These are phyloP conservation scores for Sepiola atlantica DNA, from an alignment of 2,888 invertebrate species.

Conservation along the genomic window DNA sequence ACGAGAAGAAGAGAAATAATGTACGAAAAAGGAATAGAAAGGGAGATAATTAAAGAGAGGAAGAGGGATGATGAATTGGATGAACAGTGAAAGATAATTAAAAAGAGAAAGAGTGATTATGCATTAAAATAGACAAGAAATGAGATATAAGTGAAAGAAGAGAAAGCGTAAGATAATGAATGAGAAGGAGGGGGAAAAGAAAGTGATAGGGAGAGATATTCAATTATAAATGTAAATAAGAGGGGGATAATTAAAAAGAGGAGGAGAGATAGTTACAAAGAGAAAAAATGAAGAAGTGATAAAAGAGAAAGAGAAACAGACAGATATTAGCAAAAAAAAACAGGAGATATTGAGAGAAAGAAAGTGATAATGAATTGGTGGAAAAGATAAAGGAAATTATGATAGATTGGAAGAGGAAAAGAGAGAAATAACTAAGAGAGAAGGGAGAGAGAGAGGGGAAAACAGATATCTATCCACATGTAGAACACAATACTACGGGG, in stretches of 20 bases:
- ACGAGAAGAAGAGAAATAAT: not conserved
- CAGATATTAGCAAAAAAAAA: not conserved
- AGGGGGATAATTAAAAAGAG: not conserved
- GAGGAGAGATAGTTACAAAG: not conserved
- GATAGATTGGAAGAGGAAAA: no score
- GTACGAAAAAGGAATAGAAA: not conserved
- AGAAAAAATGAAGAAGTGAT: not conserved
- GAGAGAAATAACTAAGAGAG: no score
- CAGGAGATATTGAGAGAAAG: not conserved
- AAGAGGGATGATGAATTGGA: not conserved
- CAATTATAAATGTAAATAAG: not conserved
- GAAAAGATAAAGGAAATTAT: not conserved
- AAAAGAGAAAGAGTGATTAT: no score
- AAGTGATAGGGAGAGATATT: not conserved
- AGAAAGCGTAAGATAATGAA: not conserved
- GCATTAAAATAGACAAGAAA: no score
- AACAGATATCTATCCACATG: no score
- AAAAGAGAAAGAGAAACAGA: not conserved
- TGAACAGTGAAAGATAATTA: no score
- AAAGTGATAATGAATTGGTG: no score
- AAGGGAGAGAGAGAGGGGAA: not conserved
- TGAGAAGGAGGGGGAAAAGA: not conserved
- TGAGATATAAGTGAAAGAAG: no score
- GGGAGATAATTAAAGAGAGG: not conserved
- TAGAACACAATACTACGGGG: no score